Percentiles rank a stretch among this genome's conserved stretches.
Conservation (phyloP, 2,113 vertebrate species). For the Lepus americanus region DNA sequence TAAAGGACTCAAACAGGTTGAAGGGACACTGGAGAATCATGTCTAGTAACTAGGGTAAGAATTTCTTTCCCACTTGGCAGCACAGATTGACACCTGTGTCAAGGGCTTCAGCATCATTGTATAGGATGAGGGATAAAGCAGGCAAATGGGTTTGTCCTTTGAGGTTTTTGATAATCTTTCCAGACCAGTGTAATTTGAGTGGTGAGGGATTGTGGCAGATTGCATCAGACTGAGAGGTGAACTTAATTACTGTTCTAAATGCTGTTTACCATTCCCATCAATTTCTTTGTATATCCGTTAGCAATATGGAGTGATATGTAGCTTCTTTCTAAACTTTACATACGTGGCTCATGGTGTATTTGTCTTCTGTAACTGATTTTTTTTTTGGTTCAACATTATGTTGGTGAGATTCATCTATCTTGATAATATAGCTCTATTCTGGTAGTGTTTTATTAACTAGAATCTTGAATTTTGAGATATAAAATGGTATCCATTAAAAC, state of each 20-base stretch:
- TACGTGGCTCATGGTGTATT: conserved; percentile 26
- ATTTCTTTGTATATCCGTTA: conserved; percentile 50
- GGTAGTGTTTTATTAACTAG: conserved; percentile 19
- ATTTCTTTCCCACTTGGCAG: conserved; percentile 36
- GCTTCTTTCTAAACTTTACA: conserved; percentile 35
- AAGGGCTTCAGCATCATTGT: conserved; percentile 7
- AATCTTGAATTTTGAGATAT: conserved; percentile 10
- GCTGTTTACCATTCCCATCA: conserved; percentile 39
- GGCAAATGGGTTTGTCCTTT: background rate
- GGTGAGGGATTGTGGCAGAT: conserved; percentile 10
- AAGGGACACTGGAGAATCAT: background rate
- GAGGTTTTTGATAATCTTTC: conserved; percentile 36
- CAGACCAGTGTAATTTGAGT: background rate
- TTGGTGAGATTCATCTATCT: conserved; percentile 50
- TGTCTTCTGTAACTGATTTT: conserved; percentile 40
- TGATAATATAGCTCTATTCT: conserved; percentile 32
- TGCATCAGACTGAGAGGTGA: background rate
- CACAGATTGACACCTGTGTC: background rate
- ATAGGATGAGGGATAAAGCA: background rate
- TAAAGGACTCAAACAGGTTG: conserved; percentile 15
- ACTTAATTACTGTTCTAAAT: conserved; percentile 35
- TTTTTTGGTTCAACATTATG: background rate
- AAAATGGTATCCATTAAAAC: conserved; percentile 38
- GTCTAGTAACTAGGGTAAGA: background rate
- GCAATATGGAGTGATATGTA: conserved; percentile 17